Evolutionary conservation across 2,113 vertebrate genomes (phyloP).

Genomic region (Gallinago paraguaiae): DNA sequence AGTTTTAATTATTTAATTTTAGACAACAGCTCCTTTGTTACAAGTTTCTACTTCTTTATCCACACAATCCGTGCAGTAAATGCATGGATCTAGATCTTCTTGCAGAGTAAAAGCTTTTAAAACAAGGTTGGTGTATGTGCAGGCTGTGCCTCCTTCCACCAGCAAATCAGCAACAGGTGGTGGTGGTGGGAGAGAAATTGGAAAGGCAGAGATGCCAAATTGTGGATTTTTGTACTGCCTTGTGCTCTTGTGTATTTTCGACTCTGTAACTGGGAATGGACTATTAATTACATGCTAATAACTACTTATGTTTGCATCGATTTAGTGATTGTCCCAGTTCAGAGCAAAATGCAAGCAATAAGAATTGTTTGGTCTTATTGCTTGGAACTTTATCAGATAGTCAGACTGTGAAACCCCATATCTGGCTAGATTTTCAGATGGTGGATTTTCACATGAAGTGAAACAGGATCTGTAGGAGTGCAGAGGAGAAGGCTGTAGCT

Average conservation of each 20-base stretch:
- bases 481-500: not conserved
- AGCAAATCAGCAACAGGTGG: not conserved
- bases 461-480: not conserved
- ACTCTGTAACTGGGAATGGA: not conserved
- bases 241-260: not conserved
- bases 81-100: not conserved
- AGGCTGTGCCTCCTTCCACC: not conserved
- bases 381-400: not conserved
- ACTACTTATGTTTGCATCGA: not conserved
- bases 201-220: not conserved
- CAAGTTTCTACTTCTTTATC: not conserved
- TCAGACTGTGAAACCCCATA: not conserved
- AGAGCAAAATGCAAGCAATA: not conserved
- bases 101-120: not conserved
- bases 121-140: not conserved
- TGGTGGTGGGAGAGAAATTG: not conserved
- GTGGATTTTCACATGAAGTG: not conserved
- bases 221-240: not conserved
- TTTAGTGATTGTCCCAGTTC: not conserved
- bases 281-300: not conserved
- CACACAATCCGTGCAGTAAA: not conserved
- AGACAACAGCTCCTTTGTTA: not conserved
- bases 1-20: constrained; percentile 4
- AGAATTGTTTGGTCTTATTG: not conserved
- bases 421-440: not conserved